Evolutionary conservation across 2,113 vertebrate species (phyloP).

Genomic region (Scartelaos histophorus): DNA sequence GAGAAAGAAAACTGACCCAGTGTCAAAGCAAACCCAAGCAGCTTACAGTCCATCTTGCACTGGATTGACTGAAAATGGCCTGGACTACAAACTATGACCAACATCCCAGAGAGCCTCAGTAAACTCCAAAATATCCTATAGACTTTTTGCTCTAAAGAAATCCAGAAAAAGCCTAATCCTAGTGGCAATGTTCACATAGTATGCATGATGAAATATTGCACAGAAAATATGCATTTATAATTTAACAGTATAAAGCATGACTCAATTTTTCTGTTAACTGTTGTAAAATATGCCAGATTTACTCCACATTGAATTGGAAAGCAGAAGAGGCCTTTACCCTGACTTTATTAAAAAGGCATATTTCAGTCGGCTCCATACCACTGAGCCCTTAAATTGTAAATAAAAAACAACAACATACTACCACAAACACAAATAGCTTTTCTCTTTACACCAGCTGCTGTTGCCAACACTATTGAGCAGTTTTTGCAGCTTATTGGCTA

Average conservation of each 20-base stretch:
- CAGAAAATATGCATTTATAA: background rate
- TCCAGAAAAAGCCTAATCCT: constrained; percentile 14
- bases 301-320: background rate
- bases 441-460: constrained; percentile 44
- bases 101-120: constrained; percentile 27
- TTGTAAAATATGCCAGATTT: background rate
- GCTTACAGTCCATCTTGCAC: constrained; percentile 37
- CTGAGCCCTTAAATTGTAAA: constrained; percentile 4
- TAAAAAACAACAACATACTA: background rate
- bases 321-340: background rate
- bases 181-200: background rate
- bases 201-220: background rate
- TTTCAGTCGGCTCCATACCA: background rate
- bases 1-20: constrained; percentile 43
- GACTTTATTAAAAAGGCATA: background rate
- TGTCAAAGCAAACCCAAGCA: constrained; percentile 45
- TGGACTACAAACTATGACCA: constrained; percentile 25
- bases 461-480: constrained; percentile 33
- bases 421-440: constrained; percentile 21
- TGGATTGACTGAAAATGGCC: constrained; percentile 23
- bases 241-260: background rate
- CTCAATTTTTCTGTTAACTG: background rate
- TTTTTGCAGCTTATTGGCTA: constrained; percentile 42
- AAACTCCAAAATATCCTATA: background rate
- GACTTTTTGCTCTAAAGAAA: background rate